Evolutionary conservation across 2,888 invertebrate genomes (phyloP).

Genomic region (Rhagonycha fulva): DNA sequence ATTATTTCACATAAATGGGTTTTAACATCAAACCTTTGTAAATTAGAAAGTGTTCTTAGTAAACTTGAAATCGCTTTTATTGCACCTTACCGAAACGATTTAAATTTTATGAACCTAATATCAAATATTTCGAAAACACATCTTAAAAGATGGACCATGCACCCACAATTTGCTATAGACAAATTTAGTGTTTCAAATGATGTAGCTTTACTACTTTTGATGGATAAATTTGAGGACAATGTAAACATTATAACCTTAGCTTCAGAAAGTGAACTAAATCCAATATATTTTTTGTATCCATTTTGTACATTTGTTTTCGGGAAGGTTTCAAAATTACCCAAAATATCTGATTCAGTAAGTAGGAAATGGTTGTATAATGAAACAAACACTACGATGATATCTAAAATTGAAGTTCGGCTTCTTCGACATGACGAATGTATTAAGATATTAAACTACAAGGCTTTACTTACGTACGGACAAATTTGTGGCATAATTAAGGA

Average conservation of each 20-base stretch:
- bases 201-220: constrained; percentile 15
- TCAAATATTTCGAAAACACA: not conserved
- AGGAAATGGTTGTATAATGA: too few relatives aligned
- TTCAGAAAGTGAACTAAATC: not conserved
- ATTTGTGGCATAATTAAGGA: constrained; percentile 4
- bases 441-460: not conserved
- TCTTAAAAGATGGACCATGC: constrained; percentile 11
- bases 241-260: constrained; percentile 5
- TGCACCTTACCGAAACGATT: constrained; percentile 4
- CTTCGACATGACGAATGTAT: not conserved
- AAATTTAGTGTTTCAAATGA: constrained; percentile 7
- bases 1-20: constrained; percentile 18
- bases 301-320: constrained; percentile 1
- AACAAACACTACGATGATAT: not conserved
- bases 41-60: not conserved
- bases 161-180: constrained; percentile 11
- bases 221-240: constrained; percentile 6
- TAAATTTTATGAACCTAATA: not conserved
- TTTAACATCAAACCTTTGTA: constrained; percentile 20
- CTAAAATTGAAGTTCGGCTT: not conserved
- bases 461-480: constrained; percentile 9
- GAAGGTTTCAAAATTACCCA: not conserved
- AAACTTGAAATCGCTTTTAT: not conserved
- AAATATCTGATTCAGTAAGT: not conserved
- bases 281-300: not conserved